phyloP scores from a whole-genome alignment of 2,113 vertebrate species.

The Anoura caudifer region DNA sequence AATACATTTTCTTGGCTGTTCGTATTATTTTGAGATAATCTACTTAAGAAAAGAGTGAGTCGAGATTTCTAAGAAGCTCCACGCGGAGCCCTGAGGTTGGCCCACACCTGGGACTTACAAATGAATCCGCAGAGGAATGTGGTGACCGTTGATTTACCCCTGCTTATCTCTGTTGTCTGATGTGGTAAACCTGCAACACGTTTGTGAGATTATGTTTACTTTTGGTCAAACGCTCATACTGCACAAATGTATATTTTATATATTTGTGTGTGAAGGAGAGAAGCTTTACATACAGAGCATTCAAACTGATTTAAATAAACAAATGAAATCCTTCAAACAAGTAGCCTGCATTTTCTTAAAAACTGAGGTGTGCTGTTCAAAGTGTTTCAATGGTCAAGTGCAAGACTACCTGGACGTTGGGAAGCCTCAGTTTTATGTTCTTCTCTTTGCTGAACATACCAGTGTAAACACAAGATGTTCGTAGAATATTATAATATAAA shows the following conservation, averaged over 20 bases:
- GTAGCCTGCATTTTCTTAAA: neutral
- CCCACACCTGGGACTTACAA: neutral
- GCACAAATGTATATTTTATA: neutral
- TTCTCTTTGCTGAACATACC: neutral
- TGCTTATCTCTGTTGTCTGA: neutral
- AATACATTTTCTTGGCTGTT: neutral
- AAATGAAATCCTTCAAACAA: neutral
- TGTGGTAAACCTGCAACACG: neutral
- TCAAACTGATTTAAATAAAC: neutral
- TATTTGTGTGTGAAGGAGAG: neutral
- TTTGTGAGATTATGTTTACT: neutral
- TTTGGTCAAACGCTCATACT: neutral
- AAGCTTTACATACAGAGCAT: neutral
- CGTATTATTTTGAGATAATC: neutral
- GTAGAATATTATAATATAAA: neutral
- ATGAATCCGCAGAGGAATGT: neutral
- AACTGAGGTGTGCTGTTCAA: neutral
- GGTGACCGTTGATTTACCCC: rapidly evolving
- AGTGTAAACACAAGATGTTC: neutral
- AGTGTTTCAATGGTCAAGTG: neutral
- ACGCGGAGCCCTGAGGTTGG: neutral
- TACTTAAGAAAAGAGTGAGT: neutral
- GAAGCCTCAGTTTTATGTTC: neutral
- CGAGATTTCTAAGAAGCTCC: neutral
- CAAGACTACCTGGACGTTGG: neutral